Percentiles rank a stretch among this genome's conserved stretches.
Evolutionary conservation across 2,797 vertebrate species (phyloP).

Genomic region (Megaceryle alcyon): DNA sequence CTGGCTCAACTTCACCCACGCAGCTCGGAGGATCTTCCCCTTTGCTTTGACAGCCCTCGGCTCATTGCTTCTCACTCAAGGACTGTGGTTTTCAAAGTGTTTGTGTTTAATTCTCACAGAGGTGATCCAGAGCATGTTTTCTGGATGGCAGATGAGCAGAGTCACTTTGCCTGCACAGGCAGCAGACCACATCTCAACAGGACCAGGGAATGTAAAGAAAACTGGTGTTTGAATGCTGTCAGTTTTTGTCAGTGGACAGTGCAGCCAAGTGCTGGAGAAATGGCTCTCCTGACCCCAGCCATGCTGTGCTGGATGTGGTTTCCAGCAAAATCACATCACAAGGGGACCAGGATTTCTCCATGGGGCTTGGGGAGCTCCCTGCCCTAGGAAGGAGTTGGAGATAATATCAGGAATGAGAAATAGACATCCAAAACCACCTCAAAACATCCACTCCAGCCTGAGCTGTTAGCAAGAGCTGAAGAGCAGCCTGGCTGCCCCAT

Average conservation of each 20-base stretch:
- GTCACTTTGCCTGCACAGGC: rapidly evolving
- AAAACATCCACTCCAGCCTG: neutral
- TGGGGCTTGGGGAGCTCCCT: neutral
- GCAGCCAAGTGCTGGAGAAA: rapidly evolving
- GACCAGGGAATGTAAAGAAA: neutral
- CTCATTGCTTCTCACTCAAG: rapidly evolving
- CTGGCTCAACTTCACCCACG: neutral
- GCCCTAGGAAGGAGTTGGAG: neutral
- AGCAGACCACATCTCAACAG: neutral
- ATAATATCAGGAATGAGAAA: neutral
- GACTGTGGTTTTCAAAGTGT: neutral
- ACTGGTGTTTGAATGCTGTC: rapidly evolving
- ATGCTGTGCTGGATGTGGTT: neutral
- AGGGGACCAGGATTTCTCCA: neutral
- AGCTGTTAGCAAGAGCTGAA: neutral
- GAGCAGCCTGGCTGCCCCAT: neutral
- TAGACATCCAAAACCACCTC: neutral
- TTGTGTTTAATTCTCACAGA: neutral
- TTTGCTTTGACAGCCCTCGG: neutral
- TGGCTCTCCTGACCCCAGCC: neutral
- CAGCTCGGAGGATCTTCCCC: neutral
- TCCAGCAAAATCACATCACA: neutral
- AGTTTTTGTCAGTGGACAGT: neutral
- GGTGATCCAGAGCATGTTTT: neutral
- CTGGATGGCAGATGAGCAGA: neutral